phyloP scores from a whole-genome alignment of 2,888 invertebrate genomes.

The Drosophila melanosoma region DNA sequence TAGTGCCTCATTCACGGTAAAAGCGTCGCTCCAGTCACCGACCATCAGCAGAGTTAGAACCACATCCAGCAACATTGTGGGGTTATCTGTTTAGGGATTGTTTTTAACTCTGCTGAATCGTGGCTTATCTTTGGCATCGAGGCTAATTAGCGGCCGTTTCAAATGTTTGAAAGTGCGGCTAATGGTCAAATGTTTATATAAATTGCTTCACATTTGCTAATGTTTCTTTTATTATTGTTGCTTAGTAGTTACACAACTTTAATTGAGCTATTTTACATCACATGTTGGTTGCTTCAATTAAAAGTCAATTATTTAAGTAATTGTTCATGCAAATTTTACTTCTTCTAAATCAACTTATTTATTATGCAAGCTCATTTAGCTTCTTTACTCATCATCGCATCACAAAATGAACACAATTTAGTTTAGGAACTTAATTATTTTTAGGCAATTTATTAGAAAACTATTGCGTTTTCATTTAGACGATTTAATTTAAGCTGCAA shows the following conservation, averaged over 20 bases:
- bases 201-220: conserved; percentile 12
- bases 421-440: conserved; percentile 1
- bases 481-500: conserved; percentile 13
- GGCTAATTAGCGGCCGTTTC: conserved; percentile 27
- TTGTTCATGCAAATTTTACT: neutral
- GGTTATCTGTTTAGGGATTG: conserved; percentile 16
- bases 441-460: neutral
- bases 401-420: neutral
- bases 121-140: conserved; percentile 25
- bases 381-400: neutral
- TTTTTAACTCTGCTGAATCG: neutral
- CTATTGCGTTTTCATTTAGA: neutral
- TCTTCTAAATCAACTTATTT: neutral
- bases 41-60: conserved; percentile 29
- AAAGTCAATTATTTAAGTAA: neutral
- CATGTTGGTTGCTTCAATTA: neutral
- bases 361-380: neutral
- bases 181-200: conserved; percentile 14
- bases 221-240: neutral
- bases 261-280: conserved; percentile 3
- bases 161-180: conserved; percentile 14
- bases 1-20: conserved; percentile 24
- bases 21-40: conserved; percentile 1
- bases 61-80: conserved; percentile 34
- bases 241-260: conserved; percentile 1